These are phyloP conservation scores for Crotalus helleri DNA, from an alignment of 2,113 vertebrate species.

Conservation along the genomic window DNA sequence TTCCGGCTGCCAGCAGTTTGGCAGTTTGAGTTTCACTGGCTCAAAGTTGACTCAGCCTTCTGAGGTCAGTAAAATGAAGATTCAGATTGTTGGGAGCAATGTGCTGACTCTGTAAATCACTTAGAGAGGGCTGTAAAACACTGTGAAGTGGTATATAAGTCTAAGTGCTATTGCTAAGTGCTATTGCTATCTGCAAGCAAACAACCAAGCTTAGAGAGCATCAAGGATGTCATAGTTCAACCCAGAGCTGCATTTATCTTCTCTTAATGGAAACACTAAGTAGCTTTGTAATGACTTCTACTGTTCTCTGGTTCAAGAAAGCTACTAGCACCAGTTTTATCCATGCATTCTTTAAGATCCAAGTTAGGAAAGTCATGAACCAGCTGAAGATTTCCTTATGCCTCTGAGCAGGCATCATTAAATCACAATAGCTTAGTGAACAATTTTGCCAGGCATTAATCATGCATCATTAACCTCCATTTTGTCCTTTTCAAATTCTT, in stretches of 20 bases:
- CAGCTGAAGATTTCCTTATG: neutral
- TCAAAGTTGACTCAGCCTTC: too few relatives aligned
- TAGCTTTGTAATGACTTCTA: neutral
- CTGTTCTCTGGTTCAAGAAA: neutral
- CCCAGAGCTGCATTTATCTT: neutral
- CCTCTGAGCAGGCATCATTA: constrained; percentile 41
- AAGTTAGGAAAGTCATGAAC: neutral
- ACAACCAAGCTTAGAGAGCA: neutral
- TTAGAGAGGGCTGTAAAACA: too few relatives aligned
- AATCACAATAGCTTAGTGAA: constrained; percentile 59
- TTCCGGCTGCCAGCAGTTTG: too few relatives aligned
- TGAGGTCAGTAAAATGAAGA: too few relatives aligned
- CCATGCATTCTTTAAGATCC: neutral
- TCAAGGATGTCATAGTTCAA: neutral
- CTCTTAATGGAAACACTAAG: neutral
- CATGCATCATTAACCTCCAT: constrained; percentile 56
- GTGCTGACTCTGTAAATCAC: too few relatives aligned
- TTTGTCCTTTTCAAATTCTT: constrained; percentile 55
- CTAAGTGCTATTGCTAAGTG: too few relatives aligned
- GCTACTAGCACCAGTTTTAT: neutral
- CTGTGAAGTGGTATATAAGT: too few relatives aligned
- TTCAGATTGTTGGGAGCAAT: too few relatives aligned
- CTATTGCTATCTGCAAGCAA: neutral
- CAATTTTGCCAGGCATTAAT: constrained; percentile 54
- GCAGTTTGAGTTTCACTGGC: too few relatives aligned